Conservation (phyloP, 2,797 vertebrate species). For the Darevskia nairensis region DNA sequence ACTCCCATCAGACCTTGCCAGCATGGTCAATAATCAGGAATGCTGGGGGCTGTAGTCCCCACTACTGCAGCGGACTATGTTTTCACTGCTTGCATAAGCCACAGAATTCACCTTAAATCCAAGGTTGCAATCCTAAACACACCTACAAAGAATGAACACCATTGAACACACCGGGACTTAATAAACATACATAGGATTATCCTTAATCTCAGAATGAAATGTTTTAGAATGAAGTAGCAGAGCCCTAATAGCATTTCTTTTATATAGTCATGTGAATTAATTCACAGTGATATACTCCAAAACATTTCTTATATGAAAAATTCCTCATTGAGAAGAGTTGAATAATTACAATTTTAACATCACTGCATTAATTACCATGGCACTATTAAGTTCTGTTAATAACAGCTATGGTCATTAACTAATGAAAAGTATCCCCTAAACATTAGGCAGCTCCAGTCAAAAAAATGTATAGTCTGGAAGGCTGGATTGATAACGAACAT, state of each 20-base stretch:
- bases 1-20: no score
- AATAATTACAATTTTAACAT: constrained; percentile 20
- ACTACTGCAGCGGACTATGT: no score
- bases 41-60: no score
- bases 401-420: neutral
- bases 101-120: constrained; percentile 21
- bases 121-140: neutral
- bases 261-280: constrained; percentile 39
- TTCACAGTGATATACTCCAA: constrained; percentile 41
- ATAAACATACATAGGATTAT: neutral
- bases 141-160: neutral
- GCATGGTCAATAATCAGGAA: no score
- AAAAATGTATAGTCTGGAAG: neutral
- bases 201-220: no score
- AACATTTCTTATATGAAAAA: constrained; percentile 46
- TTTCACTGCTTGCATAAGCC: neutral
- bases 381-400: constrained; percentile 4
- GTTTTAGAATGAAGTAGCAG: no score
- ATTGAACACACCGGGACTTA: constrained; percentile 2
- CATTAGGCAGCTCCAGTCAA: no score
- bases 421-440: neutral
- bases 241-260: constrained; percentile 2
- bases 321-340: constrained; percentile 6
- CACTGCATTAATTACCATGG: constrained; percentile 32
- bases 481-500: neutral